Evolutionary conservation across 2,113 vertebrate genomes (phyloP).

Genomic region (Alosa alosa): DNA sequence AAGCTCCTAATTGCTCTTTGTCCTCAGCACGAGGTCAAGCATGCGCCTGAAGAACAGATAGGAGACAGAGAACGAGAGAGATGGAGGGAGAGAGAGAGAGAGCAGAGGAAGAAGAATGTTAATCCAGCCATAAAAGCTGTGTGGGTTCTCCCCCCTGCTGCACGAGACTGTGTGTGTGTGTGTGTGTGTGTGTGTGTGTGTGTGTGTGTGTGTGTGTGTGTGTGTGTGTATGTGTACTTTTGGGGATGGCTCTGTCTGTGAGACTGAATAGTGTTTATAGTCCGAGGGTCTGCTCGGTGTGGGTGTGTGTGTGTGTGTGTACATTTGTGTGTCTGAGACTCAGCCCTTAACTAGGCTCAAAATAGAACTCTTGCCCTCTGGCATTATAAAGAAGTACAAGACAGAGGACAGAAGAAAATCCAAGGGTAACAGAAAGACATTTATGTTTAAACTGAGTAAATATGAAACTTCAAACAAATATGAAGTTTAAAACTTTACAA

Average conservation of each 20-base stretch:
- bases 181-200: not conserved
- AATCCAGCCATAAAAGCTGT: constrained; percentile 54
- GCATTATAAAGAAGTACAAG: not conserved
- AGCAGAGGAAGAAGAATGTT: constrained; percentile 64
- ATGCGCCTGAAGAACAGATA: constrained; percentile 59
- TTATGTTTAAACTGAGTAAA: not conserved
- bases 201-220: not conserved
- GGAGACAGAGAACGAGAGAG: constrained; percentile 46
- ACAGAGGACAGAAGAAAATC: not conserved
- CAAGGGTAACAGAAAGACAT: not conserved
- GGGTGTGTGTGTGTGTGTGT: not conserved
- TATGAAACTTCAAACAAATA: not conserved
- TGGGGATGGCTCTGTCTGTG: constrained; percentile 44
- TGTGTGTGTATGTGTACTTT: not conserved
- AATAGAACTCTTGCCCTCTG: not conserved
- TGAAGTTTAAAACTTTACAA: not conserved
- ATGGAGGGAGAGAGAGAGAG: constrained; percentile 45
- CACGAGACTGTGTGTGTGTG: not conserved
- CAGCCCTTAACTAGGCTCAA: not conserved
- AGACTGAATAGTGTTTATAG: constrained; percentile 43
- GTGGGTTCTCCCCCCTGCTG: constrained; percentile 15
- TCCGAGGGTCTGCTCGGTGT: not conserved
- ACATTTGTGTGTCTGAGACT: not conserved
- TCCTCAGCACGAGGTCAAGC: constrained; percentile 71
- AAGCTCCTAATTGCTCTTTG: constrained; percentile 67